Base-by-base conservation (phyloP, 2,888 invertebrate species). In the Nomada fucata region DNA sequence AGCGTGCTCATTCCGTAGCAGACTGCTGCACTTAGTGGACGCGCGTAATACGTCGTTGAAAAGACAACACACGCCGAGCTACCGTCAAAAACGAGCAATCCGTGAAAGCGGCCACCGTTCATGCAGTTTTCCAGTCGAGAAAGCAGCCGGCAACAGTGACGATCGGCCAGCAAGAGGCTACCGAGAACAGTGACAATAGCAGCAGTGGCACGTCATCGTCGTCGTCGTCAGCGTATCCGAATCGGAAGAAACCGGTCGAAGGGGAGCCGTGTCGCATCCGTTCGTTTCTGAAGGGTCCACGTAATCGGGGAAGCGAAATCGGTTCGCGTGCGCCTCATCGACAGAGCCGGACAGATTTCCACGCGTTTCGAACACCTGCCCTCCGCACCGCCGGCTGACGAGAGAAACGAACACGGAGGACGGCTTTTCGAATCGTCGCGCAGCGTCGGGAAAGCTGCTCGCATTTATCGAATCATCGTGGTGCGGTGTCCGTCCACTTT, bases 1-100 rank as follows among this genome's bases (percentile, higher is more conserved):
- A 86, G 91, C 92, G 91, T 92, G 90, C 91, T 92, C 93, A 93
- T 93, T 93, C 90, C 88, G 90, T 91, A 92, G 91, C 91, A 88
- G 89, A 90, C 92, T 90, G 88, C 90, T 90, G 91, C 88, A 90
- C 84, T 83, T 90, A 89, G 82, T 88, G 89, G 89, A 91, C 91
- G 89, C 85, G 86, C 76, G 65, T 67, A 73, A 64, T 52, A 76
- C 74, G 64, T 73, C 70, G 69, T 84, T 63, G 81, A 79, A 82
- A 86, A 84, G 76, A 76, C 86, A 77, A 42, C 76, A 42, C 76
- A 83, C 86, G 83, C 75, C 64, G 59, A 68, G 53, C 29, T 36
- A 73, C 20, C 55, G 18, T 65, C 20, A 47, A 57, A 67, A 47
- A 53, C 20, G 15, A 59, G 2, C 61, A 72, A 61, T 68, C 69